Conservation (phyloP, 2,797 vertebrate genomes). For the Spea hammondii region DNA sequence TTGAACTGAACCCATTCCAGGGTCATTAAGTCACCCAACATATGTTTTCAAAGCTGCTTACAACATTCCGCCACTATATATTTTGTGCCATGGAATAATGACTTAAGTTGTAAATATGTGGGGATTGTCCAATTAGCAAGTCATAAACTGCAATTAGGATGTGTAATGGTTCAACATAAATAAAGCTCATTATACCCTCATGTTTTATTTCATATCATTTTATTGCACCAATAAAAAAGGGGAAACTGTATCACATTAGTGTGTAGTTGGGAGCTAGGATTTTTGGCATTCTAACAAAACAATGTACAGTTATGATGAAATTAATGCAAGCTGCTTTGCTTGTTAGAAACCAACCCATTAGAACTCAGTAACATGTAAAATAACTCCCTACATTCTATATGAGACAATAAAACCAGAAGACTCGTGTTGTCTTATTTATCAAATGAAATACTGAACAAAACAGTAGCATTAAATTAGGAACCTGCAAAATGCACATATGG, state of each 20-base stretch:
- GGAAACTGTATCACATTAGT: conserved; percentile 14
- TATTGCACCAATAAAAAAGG: conserved; percentile 16
- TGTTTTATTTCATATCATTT: conserved; percentile 14
- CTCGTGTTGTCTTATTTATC: too few species aligned
- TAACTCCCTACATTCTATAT: too few species aligned
- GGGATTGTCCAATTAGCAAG: conserved; percentile 11
- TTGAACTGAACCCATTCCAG: neutral
- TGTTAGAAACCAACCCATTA: neutral
- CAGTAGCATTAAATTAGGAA: too few species aligned
- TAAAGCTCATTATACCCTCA: conserved; percentile 6
- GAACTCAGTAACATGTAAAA: too few species aligned
- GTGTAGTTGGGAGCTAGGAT: neutral
- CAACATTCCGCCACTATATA: neutral
- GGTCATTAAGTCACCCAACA: conserved; percentile 18
- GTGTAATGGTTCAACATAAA: conserved; percentile 2
- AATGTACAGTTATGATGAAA: conserved; percentile 10
- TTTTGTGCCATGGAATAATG: neutral
- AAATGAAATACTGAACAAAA: too few species aligned
- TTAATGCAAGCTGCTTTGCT: neutral
- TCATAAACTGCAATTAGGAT: conserved; percentile 20
- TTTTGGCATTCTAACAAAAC: conserved; percentile 17
- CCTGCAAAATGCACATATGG: too few species aligned
- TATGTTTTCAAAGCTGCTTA: neutral
- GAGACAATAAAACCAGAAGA: too few species aligned
- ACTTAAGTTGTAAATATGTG: neutral